Base-by-base conservation (phyloP, 2,888 invertebrate genomes). In the Apamea sordens region DNA sequence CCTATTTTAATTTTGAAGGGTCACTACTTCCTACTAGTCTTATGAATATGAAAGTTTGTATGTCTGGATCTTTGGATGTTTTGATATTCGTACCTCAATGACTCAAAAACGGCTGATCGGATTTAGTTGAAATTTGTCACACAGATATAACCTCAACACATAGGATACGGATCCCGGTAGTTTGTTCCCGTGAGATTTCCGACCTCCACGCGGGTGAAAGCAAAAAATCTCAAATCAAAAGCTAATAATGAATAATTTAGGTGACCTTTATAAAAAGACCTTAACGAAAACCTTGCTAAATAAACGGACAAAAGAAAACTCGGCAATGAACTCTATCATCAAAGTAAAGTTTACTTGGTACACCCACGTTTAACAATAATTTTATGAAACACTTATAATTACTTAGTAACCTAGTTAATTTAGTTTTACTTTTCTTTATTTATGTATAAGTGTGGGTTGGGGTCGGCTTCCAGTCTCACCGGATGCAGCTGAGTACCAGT, bases 321-420 rank as follows among this genome's bases (percentile, higher is more conserved):
- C 24, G 5, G 13, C 53, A 56, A 47, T 32, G 28, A 41, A 18
- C 18, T n/a, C 28, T 7, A 59, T 47, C 36, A 32, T 53, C 2
- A 50, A 36, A 64, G 24, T 73, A 56, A 47, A 81, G 24, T n/a
- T 28, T 59, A 41, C 21, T 41, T n/a, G 24, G 6, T 41, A n/a
- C 32, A 41, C 56, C 65, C 41, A 82, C 82, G n/a, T 28, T 11
- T 0, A 41, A 65, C 24, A 50, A 41, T 2, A 41, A 65, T 21
- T 65, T 41, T 4, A 82, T 82, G 47, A 41, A 50, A 41, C 18
- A 28, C 11, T 63, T 24, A 53, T 21, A 36, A 24, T n/a, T 18
- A 24, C 10, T 80, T 61, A 41, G 24, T 64, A 24, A 36, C 28
- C 21, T n/a, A 56, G 24, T 47, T 10, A 10, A 21, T 32, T 24